Base-by-base conservation (phyloP, 1,140 invertebrate species). In the Leptinotarsa undecemlineata region DNA sequence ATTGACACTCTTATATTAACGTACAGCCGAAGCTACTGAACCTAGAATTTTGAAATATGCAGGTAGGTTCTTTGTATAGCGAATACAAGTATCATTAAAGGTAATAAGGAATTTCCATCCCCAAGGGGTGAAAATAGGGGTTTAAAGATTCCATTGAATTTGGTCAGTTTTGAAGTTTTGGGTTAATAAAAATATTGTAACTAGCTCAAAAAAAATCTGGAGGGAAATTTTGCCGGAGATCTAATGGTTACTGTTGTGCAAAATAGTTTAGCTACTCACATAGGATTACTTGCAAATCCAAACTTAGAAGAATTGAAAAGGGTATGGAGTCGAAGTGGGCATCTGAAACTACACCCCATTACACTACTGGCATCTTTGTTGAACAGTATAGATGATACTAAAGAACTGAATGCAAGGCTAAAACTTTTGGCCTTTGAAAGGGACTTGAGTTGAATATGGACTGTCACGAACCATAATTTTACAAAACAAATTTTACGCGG, bases 371-470 rank as follows among this genome's bases (percentile, higher is more conserved):
- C 91, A 47, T 88, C 91, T 21, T 82, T 98, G 21, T 82, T 98
- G 0, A 84, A 87, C 64, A 86, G 88, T 73, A 83, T 89, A 73
- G 89, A 94, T 77, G 92, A 97, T 81, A 94, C 92, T 0, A 85
- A 91, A 74, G 79, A 85, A 4, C 84, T 98, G 4, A 90, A 97
- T 80, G 84, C 86, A 15, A 89, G 96, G 76, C 82, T 98, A 0
- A 97, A 96, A 84, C 88, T 98, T 61, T 98, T 96, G 33, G 91
- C 90, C 26, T 94, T 90, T 84, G 96, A 99, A 78, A 87, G 95
- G 79, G 92, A 96, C 76, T 83, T 97, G 47, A 4, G 4, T 26
- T 26, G 2, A 6, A 26, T 5, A 26, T 5, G 23, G 23, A 26
- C 23, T 26, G 23, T 26, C 23, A 26, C 4, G 23, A 26, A 26